Percentiles rank a stretch among this genome's conserved stretches.
Conservation (phyloP, 2,797 vertebrate species). For the Halcyon leucocephala region DNA sequence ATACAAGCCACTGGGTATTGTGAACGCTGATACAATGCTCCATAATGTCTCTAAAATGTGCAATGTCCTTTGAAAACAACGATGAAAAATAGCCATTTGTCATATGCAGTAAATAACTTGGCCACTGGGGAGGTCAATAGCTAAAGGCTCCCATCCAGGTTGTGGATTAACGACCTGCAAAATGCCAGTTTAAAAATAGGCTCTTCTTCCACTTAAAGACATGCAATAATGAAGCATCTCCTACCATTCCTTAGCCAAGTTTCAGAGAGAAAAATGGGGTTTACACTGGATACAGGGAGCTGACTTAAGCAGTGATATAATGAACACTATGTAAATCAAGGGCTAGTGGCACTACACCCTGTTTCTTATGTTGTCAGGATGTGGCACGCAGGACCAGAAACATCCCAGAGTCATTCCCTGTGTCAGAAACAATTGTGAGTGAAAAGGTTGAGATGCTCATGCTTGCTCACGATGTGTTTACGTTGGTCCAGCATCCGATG, state of each 20-base stretch:
- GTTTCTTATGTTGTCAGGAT: not conserved
- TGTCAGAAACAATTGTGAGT: not conserved
- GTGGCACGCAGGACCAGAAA: not conserved
- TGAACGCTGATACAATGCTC: constrained; percentile 20
- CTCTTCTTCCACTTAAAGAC: constrained; percentile 31
- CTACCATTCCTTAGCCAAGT: constrained; percentile 36
- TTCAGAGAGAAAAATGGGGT: constrained; percentile 52
- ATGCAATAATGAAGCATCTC: constrained; percentile 56
- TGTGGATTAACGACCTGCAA: constrained; percentile 74
- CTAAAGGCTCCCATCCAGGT: constrained; percentile 48
- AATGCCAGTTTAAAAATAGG: constrained; percentile 45
- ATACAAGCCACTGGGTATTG: constrained; percentile 35
- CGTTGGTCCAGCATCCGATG: not conserved
- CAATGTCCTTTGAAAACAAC: not conserved
- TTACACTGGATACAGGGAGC: constrained; percentile 1
- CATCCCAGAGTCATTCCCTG: not conserved
- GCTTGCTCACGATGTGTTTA: not conserved
- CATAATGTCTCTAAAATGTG: not conserved
- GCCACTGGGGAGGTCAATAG: constrained; percentile 56
- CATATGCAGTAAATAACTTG: constrained; percentile 57
- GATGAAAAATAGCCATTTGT: constrained; percentile 31
- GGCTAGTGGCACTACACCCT: not conserved
- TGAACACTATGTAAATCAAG: constrained; percentile 60
- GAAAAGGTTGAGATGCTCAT: not conserved
- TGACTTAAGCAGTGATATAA: constrained; percentile 55